These are phyloP conservation scores for Chlorospingus semifuscus DNA, from an alignment of 2,797 vertebrate genomes.

Conservation along the genomic window DNA sequence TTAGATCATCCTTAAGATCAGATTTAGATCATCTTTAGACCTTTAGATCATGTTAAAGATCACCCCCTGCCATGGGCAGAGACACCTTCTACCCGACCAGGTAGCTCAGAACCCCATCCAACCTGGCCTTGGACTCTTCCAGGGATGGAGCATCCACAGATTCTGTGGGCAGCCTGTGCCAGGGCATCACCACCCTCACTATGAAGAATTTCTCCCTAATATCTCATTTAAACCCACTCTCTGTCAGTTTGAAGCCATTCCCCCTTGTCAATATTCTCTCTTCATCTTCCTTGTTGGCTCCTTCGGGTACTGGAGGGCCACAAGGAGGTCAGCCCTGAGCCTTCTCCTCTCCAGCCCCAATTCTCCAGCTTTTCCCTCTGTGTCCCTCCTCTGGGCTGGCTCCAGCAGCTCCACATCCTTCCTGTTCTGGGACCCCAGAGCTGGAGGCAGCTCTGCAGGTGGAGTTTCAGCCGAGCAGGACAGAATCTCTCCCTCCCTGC, in stretches of 20 bases:
- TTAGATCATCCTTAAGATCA: too few species aligned
- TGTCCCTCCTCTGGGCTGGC: background rate
- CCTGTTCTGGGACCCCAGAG: background rate
- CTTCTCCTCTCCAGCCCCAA: background rate
- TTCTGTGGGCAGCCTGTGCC: background rate
- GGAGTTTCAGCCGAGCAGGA: background rate
- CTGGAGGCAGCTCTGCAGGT: background rate
- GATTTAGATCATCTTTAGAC: too few species aligned
- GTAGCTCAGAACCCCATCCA: background rate
- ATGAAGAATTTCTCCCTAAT: background rate
- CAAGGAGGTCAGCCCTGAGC: background rate
- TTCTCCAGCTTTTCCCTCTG: background rate
- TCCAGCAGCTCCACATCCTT: background rate
- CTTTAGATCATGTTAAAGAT: too few species aligned
- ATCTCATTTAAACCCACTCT: fast-evolving
- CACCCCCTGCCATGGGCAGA: fast-evolving
- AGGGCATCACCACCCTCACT: background rate
- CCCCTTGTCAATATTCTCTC: background rate
- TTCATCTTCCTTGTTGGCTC: background rate
- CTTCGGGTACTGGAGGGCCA: background rate
- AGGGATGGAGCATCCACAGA: background rate
- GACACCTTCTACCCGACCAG: fast-evolving
- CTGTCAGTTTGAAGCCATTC: background rate
- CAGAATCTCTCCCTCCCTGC: background rate
- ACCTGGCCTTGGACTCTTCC: fast-evolving